Evolutionary conservation across 1,140 invertebrate species (phyloP).

Genomic region (Wiebesia pumilae): DNA sequence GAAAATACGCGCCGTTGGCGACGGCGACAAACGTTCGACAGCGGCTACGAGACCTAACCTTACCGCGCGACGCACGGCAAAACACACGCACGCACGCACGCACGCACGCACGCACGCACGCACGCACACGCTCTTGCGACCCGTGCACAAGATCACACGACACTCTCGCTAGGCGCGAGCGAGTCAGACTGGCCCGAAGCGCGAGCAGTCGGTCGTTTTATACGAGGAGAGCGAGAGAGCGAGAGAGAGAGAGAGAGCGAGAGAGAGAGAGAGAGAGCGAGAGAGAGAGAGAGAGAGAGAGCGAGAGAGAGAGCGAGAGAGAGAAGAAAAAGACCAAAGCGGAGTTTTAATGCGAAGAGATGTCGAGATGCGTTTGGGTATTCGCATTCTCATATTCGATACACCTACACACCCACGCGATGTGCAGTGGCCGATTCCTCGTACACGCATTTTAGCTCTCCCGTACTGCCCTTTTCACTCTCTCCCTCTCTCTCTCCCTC

Average conservation of each 20-base stretch:
- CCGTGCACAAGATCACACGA: slow-evolving; percentile 41
- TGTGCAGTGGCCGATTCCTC: background rate
- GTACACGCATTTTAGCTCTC: background rate
- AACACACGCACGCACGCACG: background rate
- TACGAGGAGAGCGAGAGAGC: slow-evolving; percentile 47
- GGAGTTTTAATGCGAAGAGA: background rate
- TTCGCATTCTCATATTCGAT: slow-evolving; percentile 11
- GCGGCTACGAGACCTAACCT: slow-evolving; percentile 18
- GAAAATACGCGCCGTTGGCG: too few species aligned
- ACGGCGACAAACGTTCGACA: background rate
- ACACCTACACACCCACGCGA: background rate
- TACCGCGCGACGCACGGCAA: background rate
- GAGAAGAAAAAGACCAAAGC: background rate
- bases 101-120: background rate
- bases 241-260: slow-evolving; percentile 11
- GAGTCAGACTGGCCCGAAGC: slow-evolving; percentile 66
- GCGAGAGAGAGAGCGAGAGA: slow-evolving; percentile 2
- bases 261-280: background rate
- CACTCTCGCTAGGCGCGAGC: slow-evolving; percentile 66
- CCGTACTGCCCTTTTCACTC: background rate
- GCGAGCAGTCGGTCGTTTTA: slow-evolving; percentile 68
- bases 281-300: background rate
- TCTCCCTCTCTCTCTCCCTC: background rate
- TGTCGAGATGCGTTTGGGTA: slow-evolving; percentile 15
- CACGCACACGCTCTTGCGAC: background rate